Evolutionary conservation across 2,888 invertebrate genomes (phyloP).

Genomic region (Thymelicus sylvestris): DNA sequence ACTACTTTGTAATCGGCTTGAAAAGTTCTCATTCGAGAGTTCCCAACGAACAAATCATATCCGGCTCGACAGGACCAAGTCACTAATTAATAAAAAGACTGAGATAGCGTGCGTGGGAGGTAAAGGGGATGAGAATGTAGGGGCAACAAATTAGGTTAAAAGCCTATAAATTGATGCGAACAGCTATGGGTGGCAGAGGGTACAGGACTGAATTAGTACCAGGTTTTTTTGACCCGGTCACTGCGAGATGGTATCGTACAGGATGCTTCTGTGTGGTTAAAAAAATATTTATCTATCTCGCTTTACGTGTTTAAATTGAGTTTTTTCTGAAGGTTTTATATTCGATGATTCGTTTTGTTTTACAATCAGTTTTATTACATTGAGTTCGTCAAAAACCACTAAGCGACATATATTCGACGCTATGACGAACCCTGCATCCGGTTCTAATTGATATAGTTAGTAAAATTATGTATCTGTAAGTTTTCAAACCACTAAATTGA

Average conservation of each 20-base stretch:
- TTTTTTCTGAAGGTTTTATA: neutral
- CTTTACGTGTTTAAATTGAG: neutral
- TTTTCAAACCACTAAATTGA: too few species aligned
- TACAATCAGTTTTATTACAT: too few species aligned
- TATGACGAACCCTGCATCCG: too few species aligned
- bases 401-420: too few species aligned
- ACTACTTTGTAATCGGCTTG: too few species aligned
- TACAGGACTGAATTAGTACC: slow-evolving; percentile 78
- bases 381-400: too few species aligned
- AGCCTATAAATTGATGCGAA: slow-evolving; percentile 82
- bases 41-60: neutral
- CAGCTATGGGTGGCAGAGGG: slow-evolving; percentile 78
- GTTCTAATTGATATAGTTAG: too few species aligned
- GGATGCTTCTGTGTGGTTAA: slow-evolving; percentile 53
- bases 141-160: slow-evolving; percentile 82
- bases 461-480: too few species aligned
- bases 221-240: slow-evolving; percentile 77
- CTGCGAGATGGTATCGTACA: slow-evolving; percentile 66
- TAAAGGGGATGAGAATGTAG: slow-evolving; percentile 49
- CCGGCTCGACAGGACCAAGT: slow-evolving; percentile 15
- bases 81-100: slow-evolving; percentile 33
- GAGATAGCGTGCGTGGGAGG: slow-evolving; percentile 46
- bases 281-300: slow-evolving; percentile 10
- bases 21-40: too few species aligned
- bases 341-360: too few species aligned